Percentiles rank a stretch among this genome's conserved stretches.
phyloP scores from a whole-genome alignment of 1,140 invertebrate species.

The Maniola jurtina region DNA sequence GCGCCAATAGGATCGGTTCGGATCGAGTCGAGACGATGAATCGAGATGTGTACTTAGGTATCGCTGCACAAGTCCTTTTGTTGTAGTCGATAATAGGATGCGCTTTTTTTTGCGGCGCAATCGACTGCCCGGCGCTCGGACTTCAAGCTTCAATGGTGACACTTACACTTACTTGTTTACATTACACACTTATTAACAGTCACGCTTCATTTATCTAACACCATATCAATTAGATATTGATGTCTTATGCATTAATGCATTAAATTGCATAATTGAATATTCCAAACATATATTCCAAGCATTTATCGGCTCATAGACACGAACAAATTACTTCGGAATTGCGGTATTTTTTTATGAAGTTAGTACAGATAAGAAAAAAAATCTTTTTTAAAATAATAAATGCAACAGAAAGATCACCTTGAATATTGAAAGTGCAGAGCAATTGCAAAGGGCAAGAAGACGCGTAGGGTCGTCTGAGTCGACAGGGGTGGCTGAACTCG shows the following conservation, averaged over 20 bases:
- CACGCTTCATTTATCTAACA: conserved; percentile 1
- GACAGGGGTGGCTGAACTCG: conserved; percentile 73
- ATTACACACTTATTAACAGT: conserved; percentile 23
- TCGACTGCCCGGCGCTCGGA: conserved; percentile 56
- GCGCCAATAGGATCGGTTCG: conserved; percentile 76
- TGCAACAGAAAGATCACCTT: conserved; percentile 47
- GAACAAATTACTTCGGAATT: not conserved
- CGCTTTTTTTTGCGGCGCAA: conserved; percentile 73
- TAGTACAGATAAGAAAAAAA: not conserved
- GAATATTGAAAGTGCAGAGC: conserved; percentile 59
- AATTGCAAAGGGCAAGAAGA: conserved; percentile 60
- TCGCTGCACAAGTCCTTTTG: conserved; percentile 77
- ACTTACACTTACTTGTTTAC: conserved; percentile 60
- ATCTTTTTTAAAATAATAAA: conserved; percentile 13
- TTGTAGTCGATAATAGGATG: conserved; percentile 79
- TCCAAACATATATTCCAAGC: not conserved
- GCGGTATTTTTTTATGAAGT: not conserved
- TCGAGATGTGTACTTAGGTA: conserved; percentile 78
- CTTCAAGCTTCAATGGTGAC: conserved; percentile 30
- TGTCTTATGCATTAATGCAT: not conserved
- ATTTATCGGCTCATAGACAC: not conserved
- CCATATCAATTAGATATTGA: not conserved
- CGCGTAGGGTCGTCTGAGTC: conserved; percentile 60
- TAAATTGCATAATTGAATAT: not conserved
- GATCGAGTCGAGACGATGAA: conserved; percentile 77